A percentile compares a stretch with the other conserved stretches of the same genome.
Conservation (phyloP, 2,888 invertebrate genomes). For the Caenorhabditis wallacei region DNA sequence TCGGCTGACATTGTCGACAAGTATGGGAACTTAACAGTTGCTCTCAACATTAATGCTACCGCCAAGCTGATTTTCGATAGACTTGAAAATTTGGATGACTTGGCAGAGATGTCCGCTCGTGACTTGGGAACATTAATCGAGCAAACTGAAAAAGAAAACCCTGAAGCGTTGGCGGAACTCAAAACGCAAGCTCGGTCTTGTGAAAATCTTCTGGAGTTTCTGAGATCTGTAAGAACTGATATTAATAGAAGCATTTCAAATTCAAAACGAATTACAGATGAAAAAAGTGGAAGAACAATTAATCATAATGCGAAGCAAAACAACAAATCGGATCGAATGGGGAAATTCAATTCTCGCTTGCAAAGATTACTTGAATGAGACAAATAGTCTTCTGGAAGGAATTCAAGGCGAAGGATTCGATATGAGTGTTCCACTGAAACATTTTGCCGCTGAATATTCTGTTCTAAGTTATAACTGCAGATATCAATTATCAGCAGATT, state of each 20-base stretch:
- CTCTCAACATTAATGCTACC: conserved; percentile 39
- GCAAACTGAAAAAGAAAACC: conserved; percentile 55
- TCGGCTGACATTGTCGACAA: conserved; percentile 57
- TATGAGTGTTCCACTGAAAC: conserved; percentile 52
- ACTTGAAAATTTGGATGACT: conserved; percentile 51
- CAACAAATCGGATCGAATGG: conserved; percentile 46
- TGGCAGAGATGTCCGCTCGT: conserved; percentile 31
- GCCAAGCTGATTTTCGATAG: conserved; percentile 54
- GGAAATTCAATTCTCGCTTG: conserved; percentile 58
- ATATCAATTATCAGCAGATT: conserved; percentile 60
- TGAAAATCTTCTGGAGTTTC: conserved; percentile 50
- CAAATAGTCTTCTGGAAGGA: conserved; percentile 21
- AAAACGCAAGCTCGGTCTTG: conserved; percentile 40
- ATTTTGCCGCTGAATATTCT: conserved; percentile 58
- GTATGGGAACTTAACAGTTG: conserved; percentile 55
- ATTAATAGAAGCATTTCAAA: not conserved
- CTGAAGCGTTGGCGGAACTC: conserved; percentile 46
- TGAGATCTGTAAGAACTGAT: conserved; percentile 29
- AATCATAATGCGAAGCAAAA: conserved; percentile 54
- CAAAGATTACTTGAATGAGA: conserved; percentile 48
- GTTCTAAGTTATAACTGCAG: conserved; percentile 51
- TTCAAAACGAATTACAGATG: conserved; percentile 35
- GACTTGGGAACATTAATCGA: conserved; percentile 39
- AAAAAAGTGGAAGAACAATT: conserved; percentile 57
- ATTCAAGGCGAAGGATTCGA: conserved; percentile 56